Evolutionary conservation across 1,140 invertebrate species (phyloP), one percentile per base, ranked within the genome.

Genomic region (Teleogryllus occipitalis): DNA sequence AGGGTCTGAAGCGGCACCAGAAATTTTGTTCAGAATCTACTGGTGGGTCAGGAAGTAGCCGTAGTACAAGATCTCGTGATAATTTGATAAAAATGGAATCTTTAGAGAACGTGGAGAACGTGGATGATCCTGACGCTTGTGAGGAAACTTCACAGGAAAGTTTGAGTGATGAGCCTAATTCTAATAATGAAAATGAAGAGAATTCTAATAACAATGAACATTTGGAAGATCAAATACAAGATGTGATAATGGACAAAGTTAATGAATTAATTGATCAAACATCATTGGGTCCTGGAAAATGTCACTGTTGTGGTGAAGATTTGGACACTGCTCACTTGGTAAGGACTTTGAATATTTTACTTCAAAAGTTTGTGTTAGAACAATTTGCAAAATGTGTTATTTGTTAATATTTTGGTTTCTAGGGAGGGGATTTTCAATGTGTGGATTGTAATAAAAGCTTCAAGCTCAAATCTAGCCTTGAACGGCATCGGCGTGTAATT

Each of bases 371-470:
- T 39, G 27, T 39, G 27, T 39, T 39, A 2, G 27, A 39, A 39
- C 1, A 39, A 39, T 39, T 39, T 39, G 27, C 27, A 73, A 73
- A 18, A 73, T 73, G 21, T 18, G 18, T 65, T 10, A 3, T 65
- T 65, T 65, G 54, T 65, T 65, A 10, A 65, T 81, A 77, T 81
- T 80, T 81, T 83, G 80, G 80, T 82, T 86, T 85, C 77, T 77
- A 88, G 87, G 84, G 82, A 79, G 88, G 88, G n/a, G 85, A 88
- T 54, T 86, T 85, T 80, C 83, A 86, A 80, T 90, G 89, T 83
- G 79, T 85, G 75, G 85, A 87, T 54, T 92, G 91, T 83, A 86
- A 87, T 48, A 91, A 90, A 83, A 86, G 85, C 7, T 90, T 90
- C 79, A 88, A 87, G 81, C 85, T 87, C 72, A 86, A 87, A 80